Conservation (phyloP, 92 coral and sea anemone species). For the Plumapathes pennacea region DNA sequence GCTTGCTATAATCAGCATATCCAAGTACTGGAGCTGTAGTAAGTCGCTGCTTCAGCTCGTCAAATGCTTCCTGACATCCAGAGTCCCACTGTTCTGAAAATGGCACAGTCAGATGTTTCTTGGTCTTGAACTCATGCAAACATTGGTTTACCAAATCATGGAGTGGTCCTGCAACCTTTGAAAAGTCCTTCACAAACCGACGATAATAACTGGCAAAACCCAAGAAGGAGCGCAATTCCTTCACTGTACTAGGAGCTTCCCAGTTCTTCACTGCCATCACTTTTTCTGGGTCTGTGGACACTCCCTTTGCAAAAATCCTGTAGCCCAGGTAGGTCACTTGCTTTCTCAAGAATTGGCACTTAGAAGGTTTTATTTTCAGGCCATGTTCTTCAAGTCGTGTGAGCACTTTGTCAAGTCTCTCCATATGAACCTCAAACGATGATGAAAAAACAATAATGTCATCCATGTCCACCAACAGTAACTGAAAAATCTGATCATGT, state of each 20-base stretch:
- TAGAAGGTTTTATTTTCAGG: slow-evolving; percentile 19
- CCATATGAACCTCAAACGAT: slow-evolving; percentile 30
- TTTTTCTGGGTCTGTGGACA: slow-evolving; percentile 31
- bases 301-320: slow-evolving; percentile 20
- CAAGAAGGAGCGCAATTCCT: slow-evolving; percentile 49
- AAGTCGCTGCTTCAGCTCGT: slow-evolving; percentile 1
- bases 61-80: slow-evolving; percentile 24
- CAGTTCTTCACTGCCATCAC: slow-evolving; percentile 19
- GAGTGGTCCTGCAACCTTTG: slow-evolving; percentile 45
- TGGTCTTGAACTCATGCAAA: slow-evolving; percentile 30
- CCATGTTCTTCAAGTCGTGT: slow-evolving; percentile 11
- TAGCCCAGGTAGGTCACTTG: slow-evolving; percentile 44
- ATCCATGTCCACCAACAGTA: slow-evolving; percentile 28
- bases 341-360: slow-evolving; percentile 19
- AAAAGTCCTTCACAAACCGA: slow-evolving; percentile 37
- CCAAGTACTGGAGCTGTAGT: slow-evolving; percentile 23
- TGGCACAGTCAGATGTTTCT: slow-evolving; percentile 6
- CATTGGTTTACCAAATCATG: slow-evolving; percentile 41
- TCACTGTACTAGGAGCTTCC: slow-evolving; percentile 9
- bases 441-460: slow-evolving; percentile 22
- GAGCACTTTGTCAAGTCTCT: slow-evolving; percentile 13
- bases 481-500: slow-evolving; percentile 19
- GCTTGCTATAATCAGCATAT: slow-evolving; percentile 10
- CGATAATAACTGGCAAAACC: slow-evolving; percentile 50
- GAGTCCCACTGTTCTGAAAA: slow-evolving; percentile 25